Conservation (phyloP, 2,113 vertebrate genomes). For the Xenopus laevis region DNA sequence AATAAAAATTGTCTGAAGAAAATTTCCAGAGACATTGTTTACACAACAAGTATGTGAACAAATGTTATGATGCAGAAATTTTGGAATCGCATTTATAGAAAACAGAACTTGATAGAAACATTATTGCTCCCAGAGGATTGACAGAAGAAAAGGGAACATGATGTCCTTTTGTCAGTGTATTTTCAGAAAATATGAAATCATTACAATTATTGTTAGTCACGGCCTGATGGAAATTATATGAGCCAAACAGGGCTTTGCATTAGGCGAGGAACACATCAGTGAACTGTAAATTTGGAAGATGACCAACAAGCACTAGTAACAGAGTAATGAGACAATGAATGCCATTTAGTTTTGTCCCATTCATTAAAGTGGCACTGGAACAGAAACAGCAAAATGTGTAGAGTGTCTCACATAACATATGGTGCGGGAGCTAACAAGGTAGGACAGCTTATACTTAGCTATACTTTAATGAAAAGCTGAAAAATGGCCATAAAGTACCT, state of each 20-base stretch:
- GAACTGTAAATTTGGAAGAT: neutral
- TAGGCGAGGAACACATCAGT: neutral
- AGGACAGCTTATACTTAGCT: no score
- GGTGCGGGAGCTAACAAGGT: no score
- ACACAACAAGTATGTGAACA: slow-evolving; percentile 3
- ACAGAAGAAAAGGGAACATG: slow-evolving; percentile 31
- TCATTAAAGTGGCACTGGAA: no score
- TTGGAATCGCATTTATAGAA: slow-evolving; percentile 26
- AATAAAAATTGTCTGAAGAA: no score
- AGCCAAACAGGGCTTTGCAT: neutral
- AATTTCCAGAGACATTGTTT: slow-evolving; percentile 1
- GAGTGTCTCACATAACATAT: no score
- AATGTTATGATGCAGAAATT: slow-evolving; percentile 5
- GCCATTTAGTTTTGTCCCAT: neutral
- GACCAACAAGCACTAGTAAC: no score
- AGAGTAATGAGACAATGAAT: neutral
- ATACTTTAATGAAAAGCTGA: no score
- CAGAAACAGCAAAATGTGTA: no score
- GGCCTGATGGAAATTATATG: slow-evolving; percentile 33
- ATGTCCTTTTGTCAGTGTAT: slow-evolving; percentile 34
- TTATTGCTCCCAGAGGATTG: slow-evolving; percentile 26
- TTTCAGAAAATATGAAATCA: slow-evolving; percentile 38
- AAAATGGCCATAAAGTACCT: no score
- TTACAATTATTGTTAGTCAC: slow-evolving; percentile 25
- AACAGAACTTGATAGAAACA: slow-evolving; percentile 27